A percentile compares a stretch with the other conserved stretches of the same genome.
phyloP scores from a whole-genome alignment of 2,113 vertebrate species.

The Hyla sarda region DNA sequence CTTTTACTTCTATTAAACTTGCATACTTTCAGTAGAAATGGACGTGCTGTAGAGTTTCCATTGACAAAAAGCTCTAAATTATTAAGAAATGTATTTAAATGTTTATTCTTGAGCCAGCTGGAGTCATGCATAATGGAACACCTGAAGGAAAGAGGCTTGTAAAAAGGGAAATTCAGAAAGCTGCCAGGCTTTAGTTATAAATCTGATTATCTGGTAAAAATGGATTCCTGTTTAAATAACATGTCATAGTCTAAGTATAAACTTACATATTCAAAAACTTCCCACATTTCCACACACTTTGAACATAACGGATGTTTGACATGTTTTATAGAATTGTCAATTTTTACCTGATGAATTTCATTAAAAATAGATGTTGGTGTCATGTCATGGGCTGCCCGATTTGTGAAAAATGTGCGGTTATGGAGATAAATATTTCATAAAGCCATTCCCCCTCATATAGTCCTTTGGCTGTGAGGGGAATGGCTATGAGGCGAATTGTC shows the following conservation, averaged over 20 bases:
- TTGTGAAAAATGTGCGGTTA: too few relatives aligned
- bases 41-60: conserved; percentile 24
- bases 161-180: conserved; percentile 49
- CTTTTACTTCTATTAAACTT: conserved; percentile 20
- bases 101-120: conserved; percentile 50
- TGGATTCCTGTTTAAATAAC: conserved; percentile 50
- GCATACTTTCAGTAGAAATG: conserved; percentile 3
- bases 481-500: too few relatives aligned
- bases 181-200: conserved; percentile 46
- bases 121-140: conserved; percentile 48
- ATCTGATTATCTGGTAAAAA: conserved; percentile 51
- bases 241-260: conserved; percentile 35
- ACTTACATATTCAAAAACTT: conserved; percentile 41
- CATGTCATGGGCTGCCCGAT: too few relatives aligned
- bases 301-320: background rate
- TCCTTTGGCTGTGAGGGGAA: too few relatives aligned
- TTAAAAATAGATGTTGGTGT: background rate
- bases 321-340: background rate
- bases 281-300: conserved; percentile 13
- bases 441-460: too few relatives aligned
- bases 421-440: too few relatives aligned
- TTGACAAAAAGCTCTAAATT: conserved; percentile 50
- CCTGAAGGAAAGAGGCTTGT: conserved; percentile 16
- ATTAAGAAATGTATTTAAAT: conserved; percentile 53
- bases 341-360: background rate